Evolutionary conservation across 2,888 invertebrate genomes (phyloP).

Genomic region (Liopterus haemorrhoidalis): DNA sequence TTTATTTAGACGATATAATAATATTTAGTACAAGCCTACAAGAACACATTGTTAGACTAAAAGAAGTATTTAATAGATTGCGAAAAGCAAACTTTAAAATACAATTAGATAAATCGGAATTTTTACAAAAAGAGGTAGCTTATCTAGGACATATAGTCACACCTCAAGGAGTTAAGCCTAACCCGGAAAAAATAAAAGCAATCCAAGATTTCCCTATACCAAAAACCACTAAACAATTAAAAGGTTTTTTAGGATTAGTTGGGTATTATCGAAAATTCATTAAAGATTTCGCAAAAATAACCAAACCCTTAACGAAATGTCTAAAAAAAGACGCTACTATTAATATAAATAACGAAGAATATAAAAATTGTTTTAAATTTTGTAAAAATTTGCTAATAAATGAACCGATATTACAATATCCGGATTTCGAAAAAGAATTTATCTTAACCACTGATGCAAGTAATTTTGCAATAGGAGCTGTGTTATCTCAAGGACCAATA

Average conservation of each 20-base stretch:
- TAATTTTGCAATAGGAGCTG: constrained; percentile 31
- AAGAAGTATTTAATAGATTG: not conserved
- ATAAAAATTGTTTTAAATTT: too few species aligned
- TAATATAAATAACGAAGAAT: too few species aligned
- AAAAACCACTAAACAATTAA: too few species aligned
- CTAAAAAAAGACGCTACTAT: too few species aligned
- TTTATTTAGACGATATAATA: constrained; percentile 6
- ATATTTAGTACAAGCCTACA: constrained; percentile 1
- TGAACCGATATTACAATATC: constrained; percentile 25
- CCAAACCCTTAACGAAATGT: too few species aligned
- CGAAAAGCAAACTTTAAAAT: not conserved
- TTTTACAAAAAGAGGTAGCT: constrained; percentile 5
- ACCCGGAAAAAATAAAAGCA: constrained; percentile 1
- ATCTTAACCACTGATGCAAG: constrained; percentile 33
- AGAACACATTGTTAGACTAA: not conserved
- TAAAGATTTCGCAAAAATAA: constrained; percentile 2
- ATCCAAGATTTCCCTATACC: too few species aligned
- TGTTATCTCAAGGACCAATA: constrained; percentile 33
- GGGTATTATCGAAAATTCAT: constrained; percentile 24
- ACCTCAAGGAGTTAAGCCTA: constrained; percentile 1
- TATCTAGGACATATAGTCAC: constrained; percentile 1
- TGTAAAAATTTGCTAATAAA: not conserved
- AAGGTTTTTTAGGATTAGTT: too few species aligned
- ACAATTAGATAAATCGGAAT: not conserved
- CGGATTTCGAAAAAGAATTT: constrained; percentile 30